phyloP scores from a whole-genome alignment of 1,140 invertebrate species.

The Daktulosphaira vitifoliae region DNA sequence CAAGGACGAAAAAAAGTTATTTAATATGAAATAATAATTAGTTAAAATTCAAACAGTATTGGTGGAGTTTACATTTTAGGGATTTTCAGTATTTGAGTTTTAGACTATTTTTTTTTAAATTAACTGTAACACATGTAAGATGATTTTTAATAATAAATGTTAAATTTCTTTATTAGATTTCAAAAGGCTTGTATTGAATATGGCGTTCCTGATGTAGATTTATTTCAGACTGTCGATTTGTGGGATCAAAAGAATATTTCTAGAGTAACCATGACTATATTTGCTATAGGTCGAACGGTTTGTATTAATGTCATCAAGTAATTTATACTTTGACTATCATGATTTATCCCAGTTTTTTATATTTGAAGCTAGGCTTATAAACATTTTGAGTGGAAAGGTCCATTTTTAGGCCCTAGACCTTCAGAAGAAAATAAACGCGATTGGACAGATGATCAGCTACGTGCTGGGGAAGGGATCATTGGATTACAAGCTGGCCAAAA shows the following conservation, averaged over 20 bases:
- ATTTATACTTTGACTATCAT: too few species aligned
- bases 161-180: constrained; percentile 56
- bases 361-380: constrained; percentile 61
- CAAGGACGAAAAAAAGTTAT: too few species aligned
- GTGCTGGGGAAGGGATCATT: constrained; percentile 80
- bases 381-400: constrained; percentile 81
- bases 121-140: too few species aligned
- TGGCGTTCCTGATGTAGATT: constrained; percentile 84
- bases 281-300: constrained; percentile 83
- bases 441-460: constrained; percentile 83
- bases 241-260: constrained; percentile 92
- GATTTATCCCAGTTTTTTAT: too few species aligned
- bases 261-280: constrained; percentile 86
- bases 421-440: constrained; percentile 84
- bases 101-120: too few species aligned
- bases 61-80: too few species aligned
- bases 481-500: constrained; percentile 94
- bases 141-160: background rate
- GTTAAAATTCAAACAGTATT: too few species aligned
- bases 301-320: constrained; percentile 44
- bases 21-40: too few species aligned
- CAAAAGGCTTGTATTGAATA: constrained; percentile 78
- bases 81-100: too few species aligned
- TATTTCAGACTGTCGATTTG: constrained; percentile 93
- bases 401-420: constrained; percentile 79